These are phyloP conservation scores for Hydra vulgaris DNA, from an alignment of 30 jellyfish, hydroid and myxozoan genomes.

Conservation along the genomic window DNA sequence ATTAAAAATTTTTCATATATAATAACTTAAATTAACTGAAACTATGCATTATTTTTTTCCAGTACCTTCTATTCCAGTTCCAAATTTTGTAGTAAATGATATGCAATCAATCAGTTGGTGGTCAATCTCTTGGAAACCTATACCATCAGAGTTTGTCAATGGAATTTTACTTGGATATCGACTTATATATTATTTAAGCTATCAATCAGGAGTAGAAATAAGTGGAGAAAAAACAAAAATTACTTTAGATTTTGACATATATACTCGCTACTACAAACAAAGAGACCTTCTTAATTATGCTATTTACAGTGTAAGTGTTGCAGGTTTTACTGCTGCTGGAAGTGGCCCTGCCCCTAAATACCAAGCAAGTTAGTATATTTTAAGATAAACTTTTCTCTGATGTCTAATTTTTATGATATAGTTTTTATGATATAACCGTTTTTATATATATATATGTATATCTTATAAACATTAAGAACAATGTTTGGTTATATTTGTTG, in stretches of 20 bases:
- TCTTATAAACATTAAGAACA: no score
- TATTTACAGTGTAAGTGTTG: slow-evolving; percentile 9
- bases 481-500: not conserved
- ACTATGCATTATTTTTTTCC: not conserved
- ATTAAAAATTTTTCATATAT: no score
- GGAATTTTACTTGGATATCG: slow-evolving; percentile 23
- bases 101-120: slow-evolving; percentile 15
- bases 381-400: no score
- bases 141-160: slow-evolving; percentile 2
- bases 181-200: not conserved
- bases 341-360: slow-evolving; percentile 27
- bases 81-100: slow-evolving; percentile 3
- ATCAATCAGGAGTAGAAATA: slow-evolving; percentile 14
- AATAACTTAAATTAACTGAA: no score
- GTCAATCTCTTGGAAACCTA: slow-evolving; percentile 13
- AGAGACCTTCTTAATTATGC: not conserved
- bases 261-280: slow-evolving; percentile 6
- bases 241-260: not conserved
- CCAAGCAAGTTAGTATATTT: slow-evolving; percentile 8
- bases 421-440: no score
- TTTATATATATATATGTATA: no score
- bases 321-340: slow-evolving; percentile 24
- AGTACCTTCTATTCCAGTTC: slow-evolving; percentile 49
- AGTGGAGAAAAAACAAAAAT: not conserved
- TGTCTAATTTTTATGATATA: no score